Base-by-base conservation (phyloP, 2,797 vertebrate genomes). In the Otolemur crassicaudatus region DNA sequence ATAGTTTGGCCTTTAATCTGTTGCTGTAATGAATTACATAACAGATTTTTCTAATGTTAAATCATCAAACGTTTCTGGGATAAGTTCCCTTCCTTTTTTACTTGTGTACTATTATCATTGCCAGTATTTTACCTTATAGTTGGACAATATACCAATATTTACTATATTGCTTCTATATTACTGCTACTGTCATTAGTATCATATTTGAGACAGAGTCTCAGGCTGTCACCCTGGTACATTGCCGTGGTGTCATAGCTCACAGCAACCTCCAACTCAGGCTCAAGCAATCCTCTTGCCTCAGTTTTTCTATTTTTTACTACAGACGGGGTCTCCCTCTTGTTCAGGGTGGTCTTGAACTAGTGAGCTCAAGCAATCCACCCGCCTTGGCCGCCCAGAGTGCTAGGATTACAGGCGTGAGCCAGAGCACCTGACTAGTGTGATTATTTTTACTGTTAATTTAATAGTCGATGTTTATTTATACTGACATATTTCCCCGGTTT, bases 1-100 rank as follows among this genome's bases (percentile, higher is more conserved):
- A 49, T 76, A 49, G 92, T 96, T 81, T 93, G 81, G 53, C 34
- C 16, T 96, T 77, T 77, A 58, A 58, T 90, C 9, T 90, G 70
- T 83, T 76, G 60, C 22, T 58, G 34, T 73, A 93, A 79, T 72
- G 60, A 94, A 87, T 67, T 77, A 93, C 10, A 65, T 79, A 77
- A 67, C 31, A 90, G 16, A 87, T 56, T 58, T 95, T 95, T 83
- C 34, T 53, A 25, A 58, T 65, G 17, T 67, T 72, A 95, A 87
- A 87, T 46, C 20, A 82, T 87, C 16, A n/a, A 63, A 76, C 34
- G 65, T 72, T 95, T 40, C 40, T 58, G 23, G 16, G 16, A 85
- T 63, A 86, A 40, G 49, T 49, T 11, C 7, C 2, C 1, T 0
- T 79, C 27, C 61, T 19, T 73, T 84, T 79, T 90, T 46, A 61